Conservation (phyloP, 1,140 invertebrate genomes). For the Marisa cornuarietis region DNA sequence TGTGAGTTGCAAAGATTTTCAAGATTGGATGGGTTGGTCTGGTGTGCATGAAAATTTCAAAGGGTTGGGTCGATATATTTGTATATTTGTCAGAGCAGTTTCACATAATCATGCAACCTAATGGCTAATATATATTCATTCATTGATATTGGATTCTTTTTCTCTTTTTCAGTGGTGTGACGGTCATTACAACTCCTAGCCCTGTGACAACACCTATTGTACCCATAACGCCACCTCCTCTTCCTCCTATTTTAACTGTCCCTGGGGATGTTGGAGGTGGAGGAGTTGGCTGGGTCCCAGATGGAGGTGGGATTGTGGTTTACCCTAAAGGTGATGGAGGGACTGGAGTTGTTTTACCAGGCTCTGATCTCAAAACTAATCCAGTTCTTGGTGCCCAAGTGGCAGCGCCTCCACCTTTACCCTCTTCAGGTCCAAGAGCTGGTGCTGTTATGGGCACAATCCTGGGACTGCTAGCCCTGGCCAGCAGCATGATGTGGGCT, state of each 20-base stretch:
- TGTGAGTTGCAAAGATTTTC: slow-evolving; percentile 14
- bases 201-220: not conserved
- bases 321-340: slow-evolving; percentile 27
- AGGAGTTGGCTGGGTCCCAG: slow-evolving; percentile 23
- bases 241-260: slow-evolving; percentile 15
- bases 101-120: not conserved
- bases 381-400: slow-evolving; percentile 27
- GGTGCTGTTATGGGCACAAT: slow-evolving; percentile 56
- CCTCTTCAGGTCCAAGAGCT: slow-evolving; percentile 38
- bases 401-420: slow-evolving; percentile 20
- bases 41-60: too few species aligned
- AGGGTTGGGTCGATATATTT: too few species aligned
- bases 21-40: too few species aligned
- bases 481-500: slow-evolving; percentile 59
- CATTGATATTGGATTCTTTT: not conserved
- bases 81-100: not conserved
- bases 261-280: slow-evolving; percentile 39
- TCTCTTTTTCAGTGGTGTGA: not conserved
- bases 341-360: slow-evolving; percentile 29
- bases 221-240: slow-evolving; percentile 5
- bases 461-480: slow-evolving; percentile 50
- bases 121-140: too few species aligned
- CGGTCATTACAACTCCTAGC: not conserved
- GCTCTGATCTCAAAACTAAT: slow-evolving; percentile 5
- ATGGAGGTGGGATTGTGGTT: slow-evolving; percentile 24